Base-by-base conservation (phyloP, 2,113 vertebrate species). In the Heptranchias perlo region DNA sequence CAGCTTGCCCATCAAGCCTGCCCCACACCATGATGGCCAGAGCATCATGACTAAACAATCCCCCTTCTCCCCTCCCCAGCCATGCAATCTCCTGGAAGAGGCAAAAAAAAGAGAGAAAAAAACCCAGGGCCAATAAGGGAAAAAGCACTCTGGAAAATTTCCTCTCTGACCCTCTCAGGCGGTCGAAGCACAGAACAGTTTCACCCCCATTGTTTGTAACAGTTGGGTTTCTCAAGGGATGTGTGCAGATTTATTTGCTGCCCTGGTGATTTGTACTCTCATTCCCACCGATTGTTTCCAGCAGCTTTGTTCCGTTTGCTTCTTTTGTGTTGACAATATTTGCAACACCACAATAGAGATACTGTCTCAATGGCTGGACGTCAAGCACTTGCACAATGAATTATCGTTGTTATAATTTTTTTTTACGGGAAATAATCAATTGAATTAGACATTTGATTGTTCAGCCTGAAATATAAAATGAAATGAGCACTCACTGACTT, bases 381-480 rank as follows among this genome's bases (percentile, higher is more conserved):
- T 10, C 35, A 18, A 61, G 39, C 78, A 64, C 3, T 61, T 62
- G 58, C 58, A 44, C 18, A 93, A n/a, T 16, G 61, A 93, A 93
- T 62, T 64, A 93, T n/a, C 28, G n/a, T 44, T 62, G 89, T 62
- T 39, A 92, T n/a, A 18, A 92, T 39, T n/a, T n/a, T 92, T 92
- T 62, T 31, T 21, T 39, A 91, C 39, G 21, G 16, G n/a, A 93
- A n/a, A 93, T 93, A 18, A 18, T 39, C 58, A 93, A 64, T 92
- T 92, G 58, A 89, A 93, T 62, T 62, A 39, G 31, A 93, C 31
- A 16, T 91, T 52, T 89, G 86, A 89, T 92, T 92, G 61, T 61
- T 92, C 54, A 61, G 28, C 87, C 49, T 93, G 89, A 62, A 92
- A 61, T 62, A 23, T 62, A 44, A 93, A 93, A 62, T 39, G 4